These are phyloP conservation scores for Trematomus bernacchii DNA, from an alignment of 2,797 vertebrate genomes.

Conservation along the genomic window DNA sequence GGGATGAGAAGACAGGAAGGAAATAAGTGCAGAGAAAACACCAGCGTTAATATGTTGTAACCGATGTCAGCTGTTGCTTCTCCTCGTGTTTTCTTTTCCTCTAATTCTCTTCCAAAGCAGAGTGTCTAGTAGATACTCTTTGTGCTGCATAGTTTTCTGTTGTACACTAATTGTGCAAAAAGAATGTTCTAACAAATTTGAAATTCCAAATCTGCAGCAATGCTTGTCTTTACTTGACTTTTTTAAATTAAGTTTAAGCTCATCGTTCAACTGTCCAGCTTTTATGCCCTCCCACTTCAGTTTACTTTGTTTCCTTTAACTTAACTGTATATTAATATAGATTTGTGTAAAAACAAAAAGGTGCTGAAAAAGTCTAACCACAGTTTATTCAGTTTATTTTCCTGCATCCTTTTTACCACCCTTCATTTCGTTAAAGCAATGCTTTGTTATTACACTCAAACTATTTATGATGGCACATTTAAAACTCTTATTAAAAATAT, in stretches of 20 bases:
- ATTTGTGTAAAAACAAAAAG: no score
- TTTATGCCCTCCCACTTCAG: no score
- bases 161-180: background rate
- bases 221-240: background rate
- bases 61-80: slow-evolving; percentile 43
- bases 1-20: slow-evolving; percentile 34
- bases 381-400: no score
- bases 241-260: background rate
- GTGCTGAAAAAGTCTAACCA: no score
- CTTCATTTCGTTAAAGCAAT: background rate
- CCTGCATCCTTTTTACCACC: background rate
- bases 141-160: background rate
- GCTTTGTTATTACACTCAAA: background rate
- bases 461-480: background rate
- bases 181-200: background rate
- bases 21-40: slow-evolving; percentile 31
- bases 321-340: no score
- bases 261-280: background rate
- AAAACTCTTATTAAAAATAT: background rate
- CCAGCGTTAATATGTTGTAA: slow-evolving; percentile 31
- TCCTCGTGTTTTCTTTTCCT: background rate
- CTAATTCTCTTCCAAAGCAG: background rate
- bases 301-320: no score
- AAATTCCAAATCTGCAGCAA: background rate
- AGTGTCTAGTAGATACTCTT: background rate